Conservation (phyloP, 2,113 vertebrate genomes). For the Eurystomus gularis region DNA sequence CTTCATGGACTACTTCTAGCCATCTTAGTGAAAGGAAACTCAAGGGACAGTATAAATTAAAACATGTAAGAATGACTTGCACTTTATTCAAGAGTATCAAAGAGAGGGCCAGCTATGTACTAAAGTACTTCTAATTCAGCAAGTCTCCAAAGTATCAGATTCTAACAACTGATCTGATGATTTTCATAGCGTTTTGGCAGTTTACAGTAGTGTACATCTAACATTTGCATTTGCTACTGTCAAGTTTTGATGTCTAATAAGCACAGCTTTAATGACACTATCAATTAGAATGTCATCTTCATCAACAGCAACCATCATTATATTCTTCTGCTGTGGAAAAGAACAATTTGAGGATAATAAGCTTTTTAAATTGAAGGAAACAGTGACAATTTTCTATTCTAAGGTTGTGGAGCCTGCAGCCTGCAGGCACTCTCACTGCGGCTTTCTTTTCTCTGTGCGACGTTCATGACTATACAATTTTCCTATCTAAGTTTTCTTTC, state of each 20-base stretch:
- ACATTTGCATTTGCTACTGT: neutral
- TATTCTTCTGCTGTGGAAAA: neutral
- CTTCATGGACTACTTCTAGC: neutral
- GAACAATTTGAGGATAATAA: neutral
- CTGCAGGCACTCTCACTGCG: neutral
- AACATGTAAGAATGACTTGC: neutral
- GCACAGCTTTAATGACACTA: neutral
- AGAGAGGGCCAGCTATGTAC: neutral
- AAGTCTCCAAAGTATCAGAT: neutral
- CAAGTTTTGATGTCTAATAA: neutral
- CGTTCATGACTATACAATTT: neutral
- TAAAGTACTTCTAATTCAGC: neutral
- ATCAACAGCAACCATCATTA: neutral
- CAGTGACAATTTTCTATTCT: neutral
- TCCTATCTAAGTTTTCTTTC: neutral
- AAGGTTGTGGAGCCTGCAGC: neutral
- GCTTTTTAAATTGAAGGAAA: neutral
- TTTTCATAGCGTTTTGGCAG: neutral
- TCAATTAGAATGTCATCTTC: neutral
- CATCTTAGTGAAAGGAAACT: neutral
- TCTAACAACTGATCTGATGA: neutral
- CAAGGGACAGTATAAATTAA: neutral
- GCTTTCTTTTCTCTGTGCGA: neutral
- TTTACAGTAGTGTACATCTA: neutral
- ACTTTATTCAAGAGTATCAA: neutral